A percentile compares a stretch with the other conserved stretches of the same genome.
phyloP scores from a whole-genome alignment of 2,113 vertebrate species.

The Phodopus roborovskii region DNA sequence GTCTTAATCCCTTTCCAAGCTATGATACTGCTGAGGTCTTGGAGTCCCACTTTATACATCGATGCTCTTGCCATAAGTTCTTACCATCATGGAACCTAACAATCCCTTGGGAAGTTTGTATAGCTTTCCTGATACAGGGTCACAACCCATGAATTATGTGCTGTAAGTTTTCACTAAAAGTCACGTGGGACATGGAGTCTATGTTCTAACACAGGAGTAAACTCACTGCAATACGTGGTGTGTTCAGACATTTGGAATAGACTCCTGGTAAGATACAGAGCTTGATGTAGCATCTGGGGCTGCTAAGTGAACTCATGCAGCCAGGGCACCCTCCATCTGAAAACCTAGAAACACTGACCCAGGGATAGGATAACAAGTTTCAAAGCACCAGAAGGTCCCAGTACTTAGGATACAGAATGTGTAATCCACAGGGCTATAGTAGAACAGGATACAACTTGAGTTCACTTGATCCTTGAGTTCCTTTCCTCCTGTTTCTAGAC shows the following conservation, averaged over 20 bases:
- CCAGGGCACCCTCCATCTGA: too few relatives aligned
- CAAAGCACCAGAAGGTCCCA: neutral
- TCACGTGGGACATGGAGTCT: too few relatives aligned
- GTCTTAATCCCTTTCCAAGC: too few relatives aligned
- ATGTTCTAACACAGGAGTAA: too few relatives aligned
- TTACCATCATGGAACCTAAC: neutral
- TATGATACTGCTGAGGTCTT: neutral
- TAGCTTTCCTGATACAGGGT: neutral
- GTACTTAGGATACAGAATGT: neutral
- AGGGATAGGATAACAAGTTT: neutral
- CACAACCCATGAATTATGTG: neutral
- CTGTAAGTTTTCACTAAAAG: too few relatives aligned
- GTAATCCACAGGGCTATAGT: neutral
- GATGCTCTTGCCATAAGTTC: neutral
- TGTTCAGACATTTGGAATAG: too few relatives aligned
- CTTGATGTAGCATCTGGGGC: too few relatives aligned
- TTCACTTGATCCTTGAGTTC: neutral
- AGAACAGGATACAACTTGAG: neutral
- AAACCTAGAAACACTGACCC: too few relatives aligned
- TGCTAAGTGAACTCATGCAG: too few relatives aligned
- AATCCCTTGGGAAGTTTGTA: neutral
- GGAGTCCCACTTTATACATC: neutral
- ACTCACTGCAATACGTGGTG: too few relatives aligned
- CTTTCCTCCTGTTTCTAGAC: conserved; percentile 83
- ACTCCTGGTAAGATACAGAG: neutral